Percentiles rank a stretch among this genome's conserved stretches.
Evolutionary conservation across 2,113 vertebrate species (phyloP).

Genomic region (Malurus cyaneus): DNA sequence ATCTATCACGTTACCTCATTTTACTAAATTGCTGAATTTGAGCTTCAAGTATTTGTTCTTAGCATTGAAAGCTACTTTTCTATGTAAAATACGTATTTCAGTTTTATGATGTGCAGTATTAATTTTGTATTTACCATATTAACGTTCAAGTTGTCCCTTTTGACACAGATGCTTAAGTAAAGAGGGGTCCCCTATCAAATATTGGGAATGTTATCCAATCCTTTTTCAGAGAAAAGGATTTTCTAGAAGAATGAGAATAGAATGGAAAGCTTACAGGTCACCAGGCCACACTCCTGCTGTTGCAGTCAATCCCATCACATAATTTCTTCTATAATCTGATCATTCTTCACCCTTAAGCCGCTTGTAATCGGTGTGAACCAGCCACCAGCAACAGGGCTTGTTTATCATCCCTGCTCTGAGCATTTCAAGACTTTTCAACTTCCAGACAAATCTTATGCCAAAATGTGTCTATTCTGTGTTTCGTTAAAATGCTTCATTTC

Average conservation of each 20-base stretch:
- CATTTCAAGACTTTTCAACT: neutral
- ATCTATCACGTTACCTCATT: neutral
- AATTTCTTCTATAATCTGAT: neutral
- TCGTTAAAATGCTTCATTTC: neutral
- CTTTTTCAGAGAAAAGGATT: neutral
- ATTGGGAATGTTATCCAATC: neutral
- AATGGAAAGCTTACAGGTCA: neutral
- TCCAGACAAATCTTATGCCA: neutral
- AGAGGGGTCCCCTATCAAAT: neutral
- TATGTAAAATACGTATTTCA: neutral
- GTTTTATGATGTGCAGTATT: neutral
- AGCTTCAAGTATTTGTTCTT: neutral
- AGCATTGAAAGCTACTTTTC: neutral
- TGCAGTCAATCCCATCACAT: neutral
- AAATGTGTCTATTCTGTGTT: neutral
- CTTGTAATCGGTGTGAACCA: neutral
- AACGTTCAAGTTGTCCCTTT: neutral
- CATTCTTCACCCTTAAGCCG: neutral
- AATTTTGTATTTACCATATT: neutral
- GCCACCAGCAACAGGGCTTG: neutral
- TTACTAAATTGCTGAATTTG: neutral
- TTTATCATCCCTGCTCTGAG: neutral
- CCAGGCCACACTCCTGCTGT: neutral
- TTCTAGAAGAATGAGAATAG: neutral
- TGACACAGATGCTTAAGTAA: neutral